Conservation (phyloP, 1,140 invertebrate species). For the Drosophila cardini region DNA sequence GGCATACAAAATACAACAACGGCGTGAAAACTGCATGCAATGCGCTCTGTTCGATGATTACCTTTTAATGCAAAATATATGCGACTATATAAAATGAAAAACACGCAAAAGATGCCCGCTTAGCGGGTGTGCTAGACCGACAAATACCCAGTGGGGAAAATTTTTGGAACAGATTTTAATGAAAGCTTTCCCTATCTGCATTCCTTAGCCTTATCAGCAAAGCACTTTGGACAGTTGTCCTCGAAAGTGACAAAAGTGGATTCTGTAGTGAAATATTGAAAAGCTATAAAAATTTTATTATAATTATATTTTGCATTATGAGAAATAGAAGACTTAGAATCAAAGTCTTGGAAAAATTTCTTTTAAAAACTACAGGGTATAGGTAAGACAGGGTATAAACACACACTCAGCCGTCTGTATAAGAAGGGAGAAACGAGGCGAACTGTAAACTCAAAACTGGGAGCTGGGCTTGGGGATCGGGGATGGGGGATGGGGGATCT, state of each 20-base stretch:
- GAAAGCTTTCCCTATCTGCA: no score
- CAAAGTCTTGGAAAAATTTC: no score
- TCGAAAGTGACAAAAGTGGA: no score
- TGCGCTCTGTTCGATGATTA: constrained; percentile 71
- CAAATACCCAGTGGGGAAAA: background rate
- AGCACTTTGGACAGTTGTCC: no score
- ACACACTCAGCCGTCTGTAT: no score
- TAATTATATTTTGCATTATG: no score
- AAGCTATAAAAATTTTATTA: no score
- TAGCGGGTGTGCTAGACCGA: background rate
- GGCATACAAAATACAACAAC: constrained; percentile 80
- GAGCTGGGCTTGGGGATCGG: constrained; percentile 29
- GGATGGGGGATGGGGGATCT: constrained; percentile 35
- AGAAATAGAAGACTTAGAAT: no score
- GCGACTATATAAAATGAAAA: constrained; percentile 34
- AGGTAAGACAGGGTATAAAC: background rate
- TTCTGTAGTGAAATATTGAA: no score
- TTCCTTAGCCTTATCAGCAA: no score
- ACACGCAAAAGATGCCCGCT: constrained; percentile 1
- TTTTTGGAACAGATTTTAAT: no score
- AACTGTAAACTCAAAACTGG: constrained; percentile 22
- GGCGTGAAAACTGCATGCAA: constrained; percentile 77
- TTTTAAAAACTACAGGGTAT: background rate
- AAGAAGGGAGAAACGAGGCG: constrained; percentile 23
- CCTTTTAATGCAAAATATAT: constrained; percentile 76